These are phyloP conservation scores for Sorex maritimensis DNA, from an alignment of 2,797 vertebrate genomes.

Conservation along the genomic window DNA sequence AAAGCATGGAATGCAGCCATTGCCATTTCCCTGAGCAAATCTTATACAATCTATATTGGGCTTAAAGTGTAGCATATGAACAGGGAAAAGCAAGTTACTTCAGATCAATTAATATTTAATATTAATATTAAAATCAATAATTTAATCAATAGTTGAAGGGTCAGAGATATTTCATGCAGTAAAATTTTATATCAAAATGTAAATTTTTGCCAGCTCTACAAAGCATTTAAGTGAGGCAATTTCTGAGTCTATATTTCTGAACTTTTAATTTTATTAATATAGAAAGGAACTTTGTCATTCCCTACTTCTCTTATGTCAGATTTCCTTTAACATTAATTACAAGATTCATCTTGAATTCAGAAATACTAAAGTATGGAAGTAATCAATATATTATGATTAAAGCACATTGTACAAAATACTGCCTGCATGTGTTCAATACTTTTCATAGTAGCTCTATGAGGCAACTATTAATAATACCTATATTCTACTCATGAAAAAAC, in stretches of 20 bases:
- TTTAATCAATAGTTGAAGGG: not conserved
- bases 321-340: not conserved
- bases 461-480: not conserved
- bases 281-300: not conserved
- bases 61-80: conserved; percentile 1
- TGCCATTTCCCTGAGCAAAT: no score
- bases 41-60: not conserved
- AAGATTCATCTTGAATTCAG: not conserved
- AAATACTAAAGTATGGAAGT: not conserved
- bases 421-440: not conserved
- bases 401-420: not conserved
- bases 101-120: not conserved
- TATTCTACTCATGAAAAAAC: not conserved
- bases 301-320: not conserved
- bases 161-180: not conserved
- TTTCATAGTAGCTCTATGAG: not conserved
- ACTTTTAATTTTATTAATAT: not conserved
- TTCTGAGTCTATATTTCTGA: not conserved
- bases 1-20: no score
- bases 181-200: conserved; percentile 5
- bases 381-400: not conserved
- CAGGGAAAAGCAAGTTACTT: not conserved
- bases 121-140: conserved; percentile 22
- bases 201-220: not conserved
- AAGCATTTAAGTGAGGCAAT: not conserved